Base-by-base conservation (phyloP, 2,113 vertebrate species). In the Cynoglossus semilaevis region DNA sequence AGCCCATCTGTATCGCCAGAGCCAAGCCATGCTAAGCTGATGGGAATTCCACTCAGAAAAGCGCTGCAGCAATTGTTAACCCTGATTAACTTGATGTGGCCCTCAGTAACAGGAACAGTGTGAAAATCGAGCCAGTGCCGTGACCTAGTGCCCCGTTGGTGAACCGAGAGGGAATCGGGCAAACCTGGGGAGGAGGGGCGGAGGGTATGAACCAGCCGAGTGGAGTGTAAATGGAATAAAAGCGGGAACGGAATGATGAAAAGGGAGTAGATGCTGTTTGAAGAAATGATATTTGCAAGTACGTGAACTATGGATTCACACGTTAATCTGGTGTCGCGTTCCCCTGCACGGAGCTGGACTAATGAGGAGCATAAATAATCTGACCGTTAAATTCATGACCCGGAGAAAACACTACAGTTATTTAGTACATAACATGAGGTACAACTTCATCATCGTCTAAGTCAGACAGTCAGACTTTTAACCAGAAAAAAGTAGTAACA, bases 31-130 rank as follows among this genome's bases (percentile, higher is more conserved):
- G 41, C 70, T 88, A 88, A 90, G 88, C 87, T 68, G 83, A 73
- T 75, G 83, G 85, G 80, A 79, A 74, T 81, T 59, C 77, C 67
- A 85, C 85, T 83, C 78, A 81, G 80, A 72, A 79, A 85, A 81
- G 77, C 85, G 61, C 81, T 57, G 59, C 70, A 58, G 58, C 74
- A 70, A 66, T 91, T 84, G 87, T 91, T 91, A 91, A 88, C 87
- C 88, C 89, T 80, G 88, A 91, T 91, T 91, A 91, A 90, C 81
- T 81, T 88, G 88, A 90, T 74, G 89, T 87, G 88, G 72, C 67
- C 61, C 68, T 89, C 63, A 61, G 76, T 76, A 44, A 76, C 70
- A 78, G 72, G 71, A 88, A 82, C 83, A 80, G 88, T 90, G 89
- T 89, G 87, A 89, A 90, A 89, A 91, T 87, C 83, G 76, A 85